Evolutionary conservation across 2,888 invertebrate genomes (phyloP).

Genomic region (Cheiracanthium punctorium): DNA sequence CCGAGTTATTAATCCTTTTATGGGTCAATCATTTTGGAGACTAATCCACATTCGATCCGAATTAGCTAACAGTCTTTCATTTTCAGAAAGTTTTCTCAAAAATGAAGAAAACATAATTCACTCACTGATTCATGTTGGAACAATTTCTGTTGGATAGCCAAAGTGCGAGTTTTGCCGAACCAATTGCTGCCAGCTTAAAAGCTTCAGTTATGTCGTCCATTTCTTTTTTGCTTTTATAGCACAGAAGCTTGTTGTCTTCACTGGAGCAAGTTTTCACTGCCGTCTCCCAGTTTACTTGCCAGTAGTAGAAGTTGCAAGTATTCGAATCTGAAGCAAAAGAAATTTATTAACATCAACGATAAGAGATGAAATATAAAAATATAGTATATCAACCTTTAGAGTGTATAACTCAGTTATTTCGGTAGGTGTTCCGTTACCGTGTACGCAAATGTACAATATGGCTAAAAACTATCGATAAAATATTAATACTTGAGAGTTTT

Average conservation of each 20-base stretch:
- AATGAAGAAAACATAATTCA: background rate
- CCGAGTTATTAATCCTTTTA: too few relatives aligned
- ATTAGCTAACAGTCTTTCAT: too few relatives aligned
- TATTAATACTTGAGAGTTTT: too few relatives aligned
- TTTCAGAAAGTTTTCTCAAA: too few relatives aligned
- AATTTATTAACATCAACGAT: background rate
- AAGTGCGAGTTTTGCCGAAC: constrained; percentile 24
- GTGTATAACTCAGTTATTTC: too few relatives aligned
- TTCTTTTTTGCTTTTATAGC: constrained; percentile 49
- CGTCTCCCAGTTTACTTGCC: constrained; percentile 36
- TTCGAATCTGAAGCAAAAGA: constrained; percentile 24
- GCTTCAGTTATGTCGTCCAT: constrained; percentile 54
- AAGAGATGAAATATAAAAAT: too few relatives aligned
- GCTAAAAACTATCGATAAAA: too few relatives aligned
- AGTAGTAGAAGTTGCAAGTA: constrained; percentile 45
- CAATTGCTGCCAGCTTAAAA: constrained; percentile 29
- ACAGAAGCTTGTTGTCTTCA: constrained; percentile 38
- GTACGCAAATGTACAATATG: too few relatives aligned
- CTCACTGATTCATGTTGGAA: constrained; percentile 16
- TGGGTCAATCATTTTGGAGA: too few relatives aligned
- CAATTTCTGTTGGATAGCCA: constrained; percentile 53
- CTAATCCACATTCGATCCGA: too few relatives aligned
- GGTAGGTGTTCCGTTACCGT: too few relatives aligned
- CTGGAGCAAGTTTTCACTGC: constrained; percentile 27
- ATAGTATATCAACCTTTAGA: too few relatives aligned